phyloP scores from a whole-genome alignment of 2,113 vertebrate species.

The Leptobrachium ailaonicum region DNA sequence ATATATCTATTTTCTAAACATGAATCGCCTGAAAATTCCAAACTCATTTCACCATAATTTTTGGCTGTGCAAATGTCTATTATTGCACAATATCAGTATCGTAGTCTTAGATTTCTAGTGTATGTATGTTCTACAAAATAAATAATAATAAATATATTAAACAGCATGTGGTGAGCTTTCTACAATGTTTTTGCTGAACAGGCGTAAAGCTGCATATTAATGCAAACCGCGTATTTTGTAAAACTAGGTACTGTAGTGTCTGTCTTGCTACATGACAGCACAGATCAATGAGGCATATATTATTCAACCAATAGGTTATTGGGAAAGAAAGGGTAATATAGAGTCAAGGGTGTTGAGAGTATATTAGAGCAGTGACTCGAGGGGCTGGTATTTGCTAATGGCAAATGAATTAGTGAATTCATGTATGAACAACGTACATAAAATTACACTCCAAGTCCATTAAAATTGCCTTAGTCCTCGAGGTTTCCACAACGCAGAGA shows the following conservation, averaged over 20 bases:
- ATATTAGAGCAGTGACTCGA: conserved; percentile 32
- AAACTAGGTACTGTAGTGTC: background rate
- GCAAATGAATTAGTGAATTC: conserved; percentile 17
- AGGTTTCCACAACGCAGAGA: background rate
- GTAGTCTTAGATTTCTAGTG: conserved; percentile 27
- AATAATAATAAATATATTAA: conserved; percentile 4
- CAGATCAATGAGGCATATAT: conserved; percentile 42
- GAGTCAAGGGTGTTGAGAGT: conserved; percentile 28
- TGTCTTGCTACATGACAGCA: conserved; percentile 30
- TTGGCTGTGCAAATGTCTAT: background rate
- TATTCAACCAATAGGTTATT: conserved; percentile 33
- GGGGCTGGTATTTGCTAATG: conserved; percentile 30
- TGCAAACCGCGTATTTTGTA: background rate
- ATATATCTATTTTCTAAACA: too few relatives aligned
- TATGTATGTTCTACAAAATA: conserved; percentile 43
- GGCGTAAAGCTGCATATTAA: conserved; percentile 18
- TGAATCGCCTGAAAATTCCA: too few relatives aligned
- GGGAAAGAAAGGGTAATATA: conserved; percentile 22
- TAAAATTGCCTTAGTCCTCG: background rate
- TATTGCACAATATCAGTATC: conserved; percentile 53
- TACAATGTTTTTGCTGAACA: conserved; percentile 11
- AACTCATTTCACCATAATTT: too few relatives aligned
- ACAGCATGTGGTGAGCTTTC: background rate
- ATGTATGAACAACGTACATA: conserved; percentile 16
- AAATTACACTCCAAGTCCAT: background rate